phyloP scores from a whole-genome alignment of 2,113 vertebrate genomes.

The Oryzias curvinotus region DNA sequence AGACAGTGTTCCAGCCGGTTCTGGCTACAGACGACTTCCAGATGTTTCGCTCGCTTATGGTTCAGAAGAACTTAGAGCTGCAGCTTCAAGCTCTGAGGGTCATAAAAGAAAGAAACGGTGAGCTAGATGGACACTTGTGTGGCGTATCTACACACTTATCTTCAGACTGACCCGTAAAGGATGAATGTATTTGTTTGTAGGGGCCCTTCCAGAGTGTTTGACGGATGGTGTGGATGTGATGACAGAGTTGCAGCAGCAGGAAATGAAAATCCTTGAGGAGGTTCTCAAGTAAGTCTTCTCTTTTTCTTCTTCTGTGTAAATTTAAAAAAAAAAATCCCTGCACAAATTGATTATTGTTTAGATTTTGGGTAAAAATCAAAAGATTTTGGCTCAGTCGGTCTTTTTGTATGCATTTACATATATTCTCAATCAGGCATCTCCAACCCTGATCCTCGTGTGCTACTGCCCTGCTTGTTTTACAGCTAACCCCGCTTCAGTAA shows the following conservation, averaged over 20 bases:
- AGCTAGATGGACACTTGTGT: not conserved
- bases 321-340: not conserved
- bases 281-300: constrained; percentile 86
- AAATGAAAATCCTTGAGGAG: constrained; percentile 93
- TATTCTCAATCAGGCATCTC: too few species aligned
- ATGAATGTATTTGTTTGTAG: constrained; percentile 64
- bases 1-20: constrained; percentile 91
- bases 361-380: too few species aligned
- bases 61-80: constrained; percentile 96
- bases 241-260: constrained; percentile 91
- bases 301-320: not conserved
- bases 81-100: constrained; percentile 94
- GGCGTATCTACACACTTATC: not conserved
- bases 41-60: constrained; percentile 94
- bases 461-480: too few species aligned
- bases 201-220: constrained; percentile 91
- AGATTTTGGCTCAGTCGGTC: too few species aligned
- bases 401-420: too few species aligned
- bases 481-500: too few species aligned
- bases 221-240: constrained; percentile 90
- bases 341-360: not conserved
- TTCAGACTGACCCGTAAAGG: not conserved
- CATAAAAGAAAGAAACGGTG: constrained; percentile 95
- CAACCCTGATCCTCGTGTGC: too few species aligned
- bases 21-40: constrained; percentile 94